Conservation (phyloP, 2,888 invertebrate genomes). For the Elmis aenea region DNA sequence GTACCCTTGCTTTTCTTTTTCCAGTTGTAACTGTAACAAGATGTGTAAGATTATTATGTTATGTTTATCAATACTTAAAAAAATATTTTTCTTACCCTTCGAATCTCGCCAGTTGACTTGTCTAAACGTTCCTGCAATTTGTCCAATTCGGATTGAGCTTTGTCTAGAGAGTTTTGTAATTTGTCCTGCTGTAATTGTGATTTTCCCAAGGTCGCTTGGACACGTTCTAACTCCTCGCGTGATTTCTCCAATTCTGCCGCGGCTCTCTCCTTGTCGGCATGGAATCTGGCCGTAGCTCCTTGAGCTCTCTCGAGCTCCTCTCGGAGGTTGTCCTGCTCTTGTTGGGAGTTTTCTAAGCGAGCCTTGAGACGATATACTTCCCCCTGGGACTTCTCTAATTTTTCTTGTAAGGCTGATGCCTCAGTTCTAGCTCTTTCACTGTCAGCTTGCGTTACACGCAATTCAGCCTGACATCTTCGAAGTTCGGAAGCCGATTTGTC, state of each 20-base stretch:
- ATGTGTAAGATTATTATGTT: no score
- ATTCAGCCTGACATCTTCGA: constrained; percentile 81
- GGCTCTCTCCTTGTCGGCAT: constrained; percentile 84
- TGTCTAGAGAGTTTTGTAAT: constrained; percentile 80
- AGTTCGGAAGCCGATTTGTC: constrained; percentile 82
- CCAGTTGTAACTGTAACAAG: constrained; percentile 67
- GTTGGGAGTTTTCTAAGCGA: constrained; percentile 90
- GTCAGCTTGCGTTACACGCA: constrained; percentile 87
- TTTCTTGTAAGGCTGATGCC: constrained; percentile 81
- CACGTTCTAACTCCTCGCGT: constrained; percentile 81
- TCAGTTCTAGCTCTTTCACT: constrained; percentile 82
- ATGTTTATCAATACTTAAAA: not conserved
- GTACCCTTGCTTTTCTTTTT: constrained; percentile 85
- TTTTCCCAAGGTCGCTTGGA: constrained; percentile 85
- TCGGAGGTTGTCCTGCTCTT: constrained; percentile 86
- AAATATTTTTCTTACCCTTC: constrained; percentile 59
- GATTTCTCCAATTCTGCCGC: constrained; percentile 80
- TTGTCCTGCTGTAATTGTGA: constrained; percentile 90
- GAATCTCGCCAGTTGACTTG: constrained; percentile 73
- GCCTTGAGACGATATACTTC: constrained; percentile 93
- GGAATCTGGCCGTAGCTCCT: constrained; percentile 75
- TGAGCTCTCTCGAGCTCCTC: constrained; percentile 89
- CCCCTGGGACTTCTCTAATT: constrained; percentile 90
- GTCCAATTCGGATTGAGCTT: constrained; percentile 86
- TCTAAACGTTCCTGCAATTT: constrained; percentile 84